A percentile compares a stretch with the other conserved stretches of the same genome.
phyloP scores from a whole-genome alignment of 1,140 invertebrate species.

The Drosophila pseudoananassae region DNA sequence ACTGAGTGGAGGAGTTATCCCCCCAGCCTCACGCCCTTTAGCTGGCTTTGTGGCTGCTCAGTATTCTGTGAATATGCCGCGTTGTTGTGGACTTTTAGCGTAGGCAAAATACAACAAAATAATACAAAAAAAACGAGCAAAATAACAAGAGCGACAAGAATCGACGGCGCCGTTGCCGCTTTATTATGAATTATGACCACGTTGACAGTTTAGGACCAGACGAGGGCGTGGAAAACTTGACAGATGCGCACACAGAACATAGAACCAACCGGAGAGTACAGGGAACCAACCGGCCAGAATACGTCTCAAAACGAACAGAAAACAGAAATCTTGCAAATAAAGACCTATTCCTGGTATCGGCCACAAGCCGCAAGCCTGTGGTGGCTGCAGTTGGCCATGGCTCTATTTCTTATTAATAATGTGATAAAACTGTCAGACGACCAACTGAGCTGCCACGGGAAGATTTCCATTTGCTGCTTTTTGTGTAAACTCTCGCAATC shows the following conservation, averaged over 20 bases:
- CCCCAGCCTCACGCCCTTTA: conserved; percentile 1
- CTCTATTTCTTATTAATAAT: conserved; percentile 82
- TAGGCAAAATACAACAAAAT: conserved; percentile 20
- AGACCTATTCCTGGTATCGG: conserved; percentile 69
- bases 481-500: conserved; percentile 67
- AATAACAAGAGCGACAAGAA: conserved; percentile 48
- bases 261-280: conserved; percentile 3
- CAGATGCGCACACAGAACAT: conserved; percentile 67
- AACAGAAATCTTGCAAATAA: conserved; percentile 45
- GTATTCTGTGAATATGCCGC: conserved; percentile 45
- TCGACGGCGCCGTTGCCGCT: conserved; percentile 64
- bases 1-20: conserved; percentile 27
- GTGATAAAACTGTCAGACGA: conserved; percentile 77
- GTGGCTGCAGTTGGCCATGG: conserved; percentile 18
- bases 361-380: conserved; percentile 6
- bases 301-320: not conserved
- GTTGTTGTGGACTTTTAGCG: conserved; percentile 38
- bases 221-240: conserved; percentile 81
- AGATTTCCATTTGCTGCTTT: conserved; percentile 41
- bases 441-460: conserved; percentile 45
- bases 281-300: not conserved
- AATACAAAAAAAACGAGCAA: conserved; percentile 8
- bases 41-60: conserved; percentile 12
- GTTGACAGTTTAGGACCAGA: conserved; percentile 76
- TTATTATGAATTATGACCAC: conserved; percentile 82